phyloP scores from a whole-genome alignment of 2,888 invertebrate species.

The Encarsia formosa region DNA sequence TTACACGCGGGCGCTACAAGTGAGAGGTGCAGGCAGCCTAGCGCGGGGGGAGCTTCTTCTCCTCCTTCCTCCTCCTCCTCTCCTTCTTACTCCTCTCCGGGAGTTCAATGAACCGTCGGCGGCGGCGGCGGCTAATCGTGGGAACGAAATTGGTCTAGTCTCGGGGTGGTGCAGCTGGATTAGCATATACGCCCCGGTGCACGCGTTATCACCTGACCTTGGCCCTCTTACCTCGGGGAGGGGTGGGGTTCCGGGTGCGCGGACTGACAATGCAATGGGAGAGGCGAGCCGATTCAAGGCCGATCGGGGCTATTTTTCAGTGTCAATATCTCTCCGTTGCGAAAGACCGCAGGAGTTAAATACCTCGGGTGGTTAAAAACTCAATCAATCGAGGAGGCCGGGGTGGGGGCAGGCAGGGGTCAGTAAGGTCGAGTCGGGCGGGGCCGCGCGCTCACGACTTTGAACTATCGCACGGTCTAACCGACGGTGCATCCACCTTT shows the following conservation, averaged over 20 bases:
- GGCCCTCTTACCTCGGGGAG: neutral
- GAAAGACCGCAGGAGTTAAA: too few relatives aligned
- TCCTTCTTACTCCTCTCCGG: neutral
- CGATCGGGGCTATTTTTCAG: too few relatives aligned
- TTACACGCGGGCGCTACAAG: conserved; percentile 30
- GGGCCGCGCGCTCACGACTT: too few relatives aligned
- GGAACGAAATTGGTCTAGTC: conserved; percentile 32
- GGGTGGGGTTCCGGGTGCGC: neutral
- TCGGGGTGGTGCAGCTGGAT: conserved; percentile 1
- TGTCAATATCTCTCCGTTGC: too few relatives aligned
- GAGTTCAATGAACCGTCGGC: conserved; percentile 32
- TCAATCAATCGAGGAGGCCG: too few relatives aligned
- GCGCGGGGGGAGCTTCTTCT: neutral
- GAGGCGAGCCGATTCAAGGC: too few relatives aligned
- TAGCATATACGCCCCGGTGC: neutral
- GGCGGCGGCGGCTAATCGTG: conserved; percentile 32
- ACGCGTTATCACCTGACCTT: conserved; percentile 1
- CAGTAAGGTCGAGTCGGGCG: too few relatives aligned
- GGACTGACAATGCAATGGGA: too few relatives aligned
- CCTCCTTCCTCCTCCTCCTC: neutral
- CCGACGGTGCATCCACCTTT: too few relatives aligned
- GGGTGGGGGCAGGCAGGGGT: too few relatives aligned
- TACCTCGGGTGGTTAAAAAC: too few relatives aligned
- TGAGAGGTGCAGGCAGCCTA: neutral
- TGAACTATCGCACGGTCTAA: too few relatives aligned